Percentiles rank a stretch among this genome's conserved stretches.
phyloP scores from a whole-genome alignment of 2,888 invertebrate genomes.

The Eupithecia insigniata region DNA sequence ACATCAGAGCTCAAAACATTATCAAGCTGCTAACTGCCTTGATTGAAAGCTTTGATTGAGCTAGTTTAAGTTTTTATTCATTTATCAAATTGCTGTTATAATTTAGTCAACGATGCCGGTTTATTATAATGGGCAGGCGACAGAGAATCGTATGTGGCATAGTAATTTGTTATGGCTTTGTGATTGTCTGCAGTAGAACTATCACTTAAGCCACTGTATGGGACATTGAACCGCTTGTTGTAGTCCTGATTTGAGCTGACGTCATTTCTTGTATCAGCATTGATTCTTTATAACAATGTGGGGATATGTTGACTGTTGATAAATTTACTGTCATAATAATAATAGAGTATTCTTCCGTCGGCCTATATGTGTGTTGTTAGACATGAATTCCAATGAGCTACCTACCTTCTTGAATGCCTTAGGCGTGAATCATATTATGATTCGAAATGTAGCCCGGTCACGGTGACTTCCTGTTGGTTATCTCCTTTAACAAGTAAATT shows the following conservation, averaged over 20 bases:
- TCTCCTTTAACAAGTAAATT: conserved; percentile 1
- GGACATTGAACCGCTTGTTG: conserved; percentile 70
- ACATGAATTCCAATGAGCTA: conserved; percentile 53
- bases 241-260: conserved; percentile 62
- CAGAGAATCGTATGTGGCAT: conserved; percentile 53
- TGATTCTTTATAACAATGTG: conserved; percentile 35
- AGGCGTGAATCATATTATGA: conserved; percentile 56
- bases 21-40: conserved; percentile 34
- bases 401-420: conserved; percentile 41
- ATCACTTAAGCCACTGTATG: conserved; percentile 67
- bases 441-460: conserved; percentile 47
- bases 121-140: conserved; percentile 50
- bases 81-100: conserved; percentile 35
- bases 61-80: conserved; percentile 28
- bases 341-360: conserved; percentile 27
- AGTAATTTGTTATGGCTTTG: conserved; percentile 62
- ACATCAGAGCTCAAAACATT: conserved; percentile 42
- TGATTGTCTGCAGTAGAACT: conserved; percentile 59
- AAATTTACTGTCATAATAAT: conserved; percentile 41
- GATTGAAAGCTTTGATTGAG: conserved; percentile 40
- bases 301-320: conserved; percentile 39
- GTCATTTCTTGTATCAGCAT: conserved; percentile 44
- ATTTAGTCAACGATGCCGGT: conserved; percentile 47
- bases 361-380: conserved; percentile 20
- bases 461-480: conserved; percentile 36